Conservation (phyloP, 2,113 vertebrate species). For the Athene cunicularia region DNA sequence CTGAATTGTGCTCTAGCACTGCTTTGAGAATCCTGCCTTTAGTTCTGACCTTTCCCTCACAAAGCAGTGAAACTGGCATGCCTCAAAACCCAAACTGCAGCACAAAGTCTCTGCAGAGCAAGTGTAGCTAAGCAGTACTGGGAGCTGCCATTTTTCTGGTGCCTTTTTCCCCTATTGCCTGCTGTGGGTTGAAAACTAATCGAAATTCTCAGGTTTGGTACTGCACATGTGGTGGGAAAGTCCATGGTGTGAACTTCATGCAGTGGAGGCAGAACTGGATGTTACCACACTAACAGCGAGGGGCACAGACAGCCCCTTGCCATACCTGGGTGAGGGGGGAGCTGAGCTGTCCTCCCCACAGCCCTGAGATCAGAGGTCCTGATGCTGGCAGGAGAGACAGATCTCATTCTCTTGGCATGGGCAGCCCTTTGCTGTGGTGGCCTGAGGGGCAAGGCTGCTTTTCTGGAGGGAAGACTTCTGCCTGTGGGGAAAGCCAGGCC, state of each 20-base stretch:
- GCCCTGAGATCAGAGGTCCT: neutral
- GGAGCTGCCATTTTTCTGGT: neutral
- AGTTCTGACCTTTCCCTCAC: neutral
- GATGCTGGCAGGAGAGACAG: neutral
- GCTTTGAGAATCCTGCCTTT: neutral
- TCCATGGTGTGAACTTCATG: neutral
- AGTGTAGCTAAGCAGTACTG: too few relatives aligned
- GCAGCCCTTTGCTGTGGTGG: neutral
- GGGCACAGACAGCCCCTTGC: neutral
- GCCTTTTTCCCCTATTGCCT: neutral
- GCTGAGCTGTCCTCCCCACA: neutral
- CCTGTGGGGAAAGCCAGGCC: neutral
- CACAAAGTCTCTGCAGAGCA: neutral
- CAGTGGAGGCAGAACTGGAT: neutral
- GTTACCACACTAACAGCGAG: accelerated
- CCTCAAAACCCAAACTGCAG: neutral
- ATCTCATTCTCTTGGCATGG: accelerated
- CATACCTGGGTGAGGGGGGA: neutral
- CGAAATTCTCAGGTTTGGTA: neutral
- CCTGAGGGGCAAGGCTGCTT: too few relatives aligned
- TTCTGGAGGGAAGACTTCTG: neutral
- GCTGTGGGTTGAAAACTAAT: neutral
- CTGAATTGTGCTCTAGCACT: neutral
- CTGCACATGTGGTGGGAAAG: neutral
- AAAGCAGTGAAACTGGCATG: too few relatives aligned